Evolutionary conservation across 92 coral and sea anemone genomes (phyloP), one percentile per base, ranked within the genome.

Genomic region (Hydrozoanthus gracilis): DNA sequence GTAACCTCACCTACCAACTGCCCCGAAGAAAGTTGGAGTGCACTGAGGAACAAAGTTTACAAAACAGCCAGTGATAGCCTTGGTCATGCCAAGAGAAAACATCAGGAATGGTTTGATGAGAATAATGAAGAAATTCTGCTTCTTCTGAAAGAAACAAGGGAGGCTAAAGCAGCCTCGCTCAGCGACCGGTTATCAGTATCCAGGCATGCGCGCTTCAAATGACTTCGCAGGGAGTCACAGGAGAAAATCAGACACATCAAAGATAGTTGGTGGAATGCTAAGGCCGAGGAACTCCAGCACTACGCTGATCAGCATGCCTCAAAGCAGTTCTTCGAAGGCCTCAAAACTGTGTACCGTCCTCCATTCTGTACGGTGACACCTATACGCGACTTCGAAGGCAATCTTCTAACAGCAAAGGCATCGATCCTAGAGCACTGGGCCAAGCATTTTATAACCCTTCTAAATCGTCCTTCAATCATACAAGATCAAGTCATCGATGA

Each of bases 261-360:
- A n/a, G n/a, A n/a, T n/a, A n/a, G n/a, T n/a, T n/a, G n/a, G n/a
- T n/a, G n/a, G n/a, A n/a, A n/a, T n/a, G n/a, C n/a, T n/a, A n/a
- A n/a, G n/a, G n/a, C n/a, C n/a, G n/a, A n/a, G n/a, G n/a, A n/a
- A n/a, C n/a, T n/a, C n/a, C n/a, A n/a, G n/a, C n/a, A n/a, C n/a
- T n/a, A n/a, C n/a, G n/a, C n/a, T n/a, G n/a, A n/a, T n/a, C n/a
- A n/a, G n/a, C 69, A 84, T 20, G 49, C 69, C 69, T 15, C 82
- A 45, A 85, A 89, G 64, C 88, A 72, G 50, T 84, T 89, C 77
- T 89, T 71, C 56, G 12, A 71, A 15, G 8, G 60, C 79, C 54
- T 86, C 16, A 78, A 73, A 61, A 64, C 69, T 54, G 76, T 89
- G 35, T 77, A 85, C 45, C 87, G 87, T 9, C 88, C 89, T 9